A percentile compares a stretch with the other conserved stretches of the same genome.
Conservation (phyloP, 2,888 invertebrate genomes). For the Conistra vaccinii region DNA sequence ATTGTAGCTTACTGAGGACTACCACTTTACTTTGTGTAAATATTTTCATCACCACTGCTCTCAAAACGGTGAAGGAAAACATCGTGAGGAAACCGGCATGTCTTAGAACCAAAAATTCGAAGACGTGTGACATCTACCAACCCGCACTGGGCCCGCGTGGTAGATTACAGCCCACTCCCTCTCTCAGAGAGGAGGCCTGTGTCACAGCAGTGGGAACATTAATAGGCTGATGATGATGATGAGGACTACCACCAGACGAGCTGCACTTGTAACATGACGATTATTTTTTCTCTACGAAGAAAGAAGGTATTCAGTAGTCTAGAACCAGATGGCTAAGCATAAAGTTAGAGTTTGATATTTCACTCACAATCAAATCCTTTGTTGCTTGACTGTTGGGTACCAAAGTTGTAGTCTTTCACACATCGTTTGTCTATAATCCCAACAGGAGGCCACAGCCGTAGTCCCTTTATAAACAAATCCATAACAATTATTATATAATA, state of each 20-base stretch:
- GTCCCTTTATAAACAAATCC: slow-evolving; percentile 38
- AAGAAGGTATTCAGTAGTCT: not conserved
- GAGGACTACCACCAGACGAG: not conserved
- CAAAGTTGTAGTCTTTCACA: slow-evolving; percentile 85
- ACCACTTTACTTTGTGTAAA: no score
- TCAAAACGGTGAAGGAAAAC: no score
- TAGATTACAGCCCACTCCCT: no score
- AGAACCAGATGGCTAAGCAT: not conserved
- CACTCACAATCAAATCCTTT: slow-evolving; percentile 76
- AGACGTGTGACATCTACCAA: no score
- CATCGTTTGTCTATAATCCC: slow-evolving; percentile 84
- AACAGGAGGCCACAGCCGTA: slow-evolving; percentile 86
- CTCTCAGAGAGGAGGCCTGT: no score
- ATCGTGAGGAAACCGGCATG: no score
- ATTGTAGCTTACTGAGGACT: not conserved
- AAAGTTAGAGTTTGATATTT: not conserved
- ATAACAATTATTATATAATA: not conserved
- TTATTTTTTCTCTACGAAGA: not conserved
- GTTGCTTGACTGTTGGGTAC: slow-evolving; percentile 72
- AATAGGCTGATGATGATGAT: no score
- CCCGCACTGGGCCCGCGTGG: no score
- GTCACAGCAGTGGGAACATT: no score
- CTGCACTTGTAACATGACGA: not conserved
- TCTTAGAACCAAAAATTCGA: no score
- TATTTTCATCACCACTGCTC: no score